Conservation (phyloP, 1,140 invertebrate genomes). For the Lucilia cuprina region DNA sequence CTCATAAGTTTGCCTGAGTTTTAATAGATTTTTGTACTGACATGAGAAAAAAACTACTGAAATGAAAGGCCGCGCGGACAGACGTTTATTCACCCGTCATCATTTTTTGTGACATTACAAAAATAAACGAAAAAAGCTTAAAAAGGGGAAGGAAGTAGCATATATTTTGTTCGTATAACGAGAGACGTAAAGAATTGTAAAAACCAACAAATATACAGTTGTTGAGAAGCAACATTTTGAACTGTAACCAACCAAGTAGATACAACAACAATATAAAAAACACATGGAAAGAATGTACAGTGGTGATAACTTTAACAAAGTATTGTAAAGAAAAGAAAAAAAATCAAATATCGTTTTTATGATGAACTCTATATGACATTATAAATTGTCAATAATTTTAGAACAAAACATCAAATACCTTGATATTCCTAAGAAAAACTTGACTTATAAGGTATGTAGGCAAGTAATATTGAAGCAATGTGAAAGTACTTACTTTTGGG, state of each 20-base stretch:
- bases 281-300: neutral
- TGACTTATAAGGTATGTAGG: no score
- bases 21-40: neutral
- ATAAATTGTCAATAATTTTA: no score
- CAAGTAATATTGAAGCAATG: no score
- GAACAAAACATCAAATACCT: no score
- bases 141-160: neutral
- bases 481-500: no score
- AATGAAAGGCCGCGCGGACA: neutral
- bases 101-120: slow-evolving; percentile 1
- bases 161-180: neutral
- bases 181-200: neutral
- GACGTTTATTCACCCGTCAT: slow-evolving; percentile 10
- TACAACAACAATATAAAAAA: neutral
- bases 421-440: no score
- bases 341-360: no score
- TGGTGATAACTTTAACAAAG: neutral
- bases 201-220: neutral
- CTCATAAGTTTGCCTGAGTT: neutral
- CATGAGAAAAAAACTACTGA: neutral
- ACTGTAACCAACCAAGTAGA: neutral
- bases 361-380: no score
- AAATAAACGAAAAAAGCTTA: neutral
- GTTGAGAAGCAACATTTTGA: neutral
- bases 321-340: no score